Evolutionary conservation across 2,797 vertebrate genomes (phyloP), one percentile per base, ranked within the genome.

Genomic region (Lateolabrax maculatus): DNA sequence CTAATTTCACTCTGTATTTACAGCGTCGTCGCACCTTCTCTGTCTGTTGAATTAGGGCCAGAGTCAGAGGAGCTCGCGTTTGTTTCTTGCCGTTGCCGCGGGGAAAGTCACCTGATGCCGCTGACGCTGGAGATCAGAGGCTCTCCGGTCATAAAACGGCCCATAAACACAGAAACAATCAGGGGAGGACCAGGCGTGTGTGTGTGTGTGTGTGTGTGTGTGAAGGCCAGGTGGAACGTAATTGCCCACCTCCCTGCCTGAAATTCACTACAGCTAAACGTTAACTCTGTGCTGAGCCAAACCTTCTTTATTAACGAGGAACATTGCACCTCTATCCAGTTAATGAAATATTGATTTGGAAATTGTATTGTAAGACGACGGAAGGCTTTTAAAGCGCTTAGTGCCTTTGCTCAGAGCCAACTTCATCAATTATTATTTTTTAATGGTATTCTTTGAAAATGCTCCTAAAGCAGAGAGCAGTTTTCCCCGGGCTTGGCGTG

Each of bases 321-420:
- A 77, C 89, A 85, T 86, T 90, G 80, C 82, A 81, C 87, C 84
- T 88, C 82, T 84, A 82, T 94, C 83, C 89, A 89, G 84, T 87
- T 94, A 93, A 95, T 95, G 85, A 95, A 95, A 94, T 95, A 96
- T 95, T 94, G 93, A 95, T 94, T 93, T 92, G 86, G 80, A 93
- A 93, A 94, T 91, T 92, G 90, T 92, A 92, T 92, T 87, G 84
- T 88, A 87, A 86, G 88, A 70, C 71, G 36, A 80, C 68, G 58
- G 75, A 88, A 90, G 83, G 84, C 92, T 92, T 92, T 90, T 90
- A 89, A 92, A 93, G 89, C 62, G 75, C 84, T 90, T 86, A 81
- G 85, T 84, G 85, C 85, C 78, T 89, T 92, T 83, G 87, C 84
- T 84, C 64, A 25, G 76, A 90, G 89, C 90, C 84, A 92, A 81